Evolutionary conservation across 2,113 vertebrate species (phyloP).

Genomic region (Podarcis raffonei): DNA sequence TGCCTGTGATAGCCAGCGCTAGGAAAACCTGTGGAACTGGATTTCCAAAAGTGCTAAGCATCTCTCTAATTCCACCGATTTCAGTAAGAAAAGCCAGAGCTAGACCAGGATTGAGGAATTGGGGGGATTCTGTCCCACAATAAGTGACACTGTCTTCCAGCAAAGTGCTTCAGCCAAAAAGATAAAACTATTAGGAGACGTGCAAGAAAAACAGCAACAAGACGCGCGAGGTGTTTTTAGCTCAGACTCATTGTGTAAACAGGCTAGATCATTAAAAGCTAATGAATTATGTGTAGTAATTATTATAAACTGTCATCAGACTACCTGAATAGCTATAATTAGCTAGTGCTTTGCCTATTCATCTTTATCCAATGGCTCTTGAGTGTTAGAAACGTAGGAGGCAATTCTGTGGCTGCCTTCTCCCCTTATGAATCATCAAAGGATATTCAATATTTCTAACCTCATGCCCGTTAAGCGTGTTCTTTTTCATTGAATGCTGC

Average conservation of each 20-base stretch:
- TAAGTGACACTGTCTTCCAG: neutral
- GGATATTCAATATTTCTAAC: neutral
- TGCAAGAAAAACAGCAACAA: neutral
- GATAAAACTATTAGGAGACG: neutral
- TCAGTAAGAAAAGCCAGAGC: neutral
- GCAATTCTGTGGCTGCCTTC: neutral
- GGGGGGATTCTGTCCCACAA: neutral
- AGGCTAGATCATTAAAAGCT: neutral
- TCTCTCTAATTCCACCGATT: no score
- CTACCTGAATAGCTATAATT: neutral
- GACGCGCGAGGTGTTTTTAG: neutral
- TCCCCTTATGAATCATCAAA: neutral
- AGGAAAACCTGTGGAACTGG: no score
- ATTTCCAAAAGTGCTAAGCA: no score
- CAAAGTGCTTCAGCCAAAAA: neutral
- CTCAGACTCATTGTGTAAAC: neutral
- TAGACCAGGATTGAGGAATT: neutral
- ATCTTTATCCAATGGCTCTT: neutral
- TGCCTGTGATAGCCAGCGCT: no score
- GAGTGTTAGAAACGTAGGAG: neutral
- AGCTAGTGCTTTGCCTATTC: neutral
- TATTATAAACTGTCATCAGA: neutral
- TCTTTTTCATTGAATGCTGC: neutral
- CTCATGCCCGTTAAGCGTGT: neutral
- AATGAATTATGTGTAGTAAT: neutral